A percentile compares a stretch with the other conserved stretches of the same genome.
Conservation (phyloP, 2,888 invertebrate genomes). For the Pristionchus arcanus region DNA sequence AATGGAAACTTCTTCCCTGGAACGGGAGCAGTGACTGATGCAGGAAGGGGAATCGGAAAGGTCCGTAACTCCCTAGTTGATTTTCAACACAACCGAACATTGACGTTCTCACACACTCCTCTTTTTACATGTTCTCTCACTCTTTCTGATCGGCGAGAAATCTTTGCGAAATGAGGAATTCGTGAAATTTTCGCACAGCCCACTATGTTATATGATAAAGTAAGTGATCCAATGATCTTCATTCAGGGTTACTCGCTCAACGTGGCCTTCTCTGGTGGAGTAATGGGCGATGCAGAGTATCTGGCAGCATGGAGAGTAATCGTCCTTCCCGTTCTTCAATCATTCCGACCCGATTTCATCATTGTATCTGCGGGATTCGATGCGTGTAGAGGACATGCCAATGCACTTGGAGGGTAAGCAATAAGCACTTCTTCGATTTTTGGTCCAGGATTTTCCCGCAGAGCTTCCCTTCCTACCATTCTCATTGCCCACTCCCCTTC, state of each 20-base stretch:
- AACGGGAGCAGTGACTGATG: slow-evolving; percentile 94
- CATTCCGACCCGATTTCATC: slow-evolving; percentile 81
- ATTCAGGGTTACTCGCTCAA: slow-evolving; percentile 92
- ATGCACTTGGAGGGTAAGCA: slow-evolving; percentile 90
- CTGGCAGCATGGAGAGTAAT: slow-evolving; percentile 92
- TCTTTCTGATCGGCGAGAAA: too few relatives aligned
- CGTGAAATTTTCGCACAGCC: too few relatives aligned
- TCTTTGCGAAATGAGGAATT: too few relatives aligned
- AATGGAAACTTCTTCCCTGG: slow-evolving; percentile 98
- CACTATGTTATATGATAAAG: too few relatives aligned
- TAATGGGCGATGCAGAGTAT: slow-evolving; percentile 94
- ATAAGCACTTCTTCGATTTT: not conserved
- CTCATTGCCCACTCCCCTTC: too few relatives aligned
- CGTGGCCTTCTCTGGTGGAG: slow-evolving; percentile 93
- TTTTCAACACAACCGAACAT: too few relatives aligned
- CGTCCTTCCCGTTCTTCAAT: slow-evolving; percentile 94
- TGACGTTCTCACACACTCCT: too few relatives aligned
- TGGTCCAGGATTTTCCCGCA: too few relatives aligned
- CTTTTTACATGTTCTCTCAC: too few relatives aligned
- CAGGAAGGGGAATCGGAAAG: slow-evolving; percentile 79
- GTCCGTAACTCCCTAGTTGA: too few relatives aligned
- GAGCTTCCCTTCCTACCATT: too few relatives aligned
- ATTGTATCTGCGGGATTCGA: slow-evolving; percentile 98
- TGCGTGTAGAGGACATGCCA: slow-evolving; percentile 94
- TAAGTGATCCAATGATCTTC: too few relatives aligned